Evolutionary conservation across 2,888 invertebrate species (phyloP).

Genomic region (Ptychoptera contaminata): DNA sequence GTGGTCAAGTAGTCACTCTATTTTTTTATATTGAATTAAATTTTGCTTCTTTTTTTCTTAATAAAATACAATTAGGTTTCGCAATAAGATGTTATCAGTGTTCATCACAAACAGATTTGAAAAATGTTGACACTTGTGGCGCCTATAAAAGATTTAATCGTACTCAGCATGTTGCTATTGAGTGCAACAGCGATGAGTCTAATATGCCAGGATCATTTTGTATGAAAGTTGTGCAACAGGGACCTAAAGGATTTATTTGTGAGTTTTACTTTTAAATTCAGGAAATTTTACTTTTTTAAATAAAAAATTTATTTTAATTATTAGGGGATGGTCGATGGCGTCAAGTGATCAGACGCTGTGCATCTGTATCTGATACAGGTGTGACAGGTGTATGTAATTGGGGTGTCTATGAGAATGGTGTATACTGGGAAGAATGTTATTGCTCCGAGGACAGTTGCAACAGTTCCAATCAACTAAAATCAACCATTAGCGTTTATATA

Average conservation of each 20-base stretch:
- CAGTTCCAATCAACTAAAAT: conserved; percentile 6
- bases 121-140: conserved; percentile 76
- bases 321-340: conserved; percentile 94
- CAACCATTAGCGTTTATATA: neutral
- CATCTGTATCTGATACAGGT: conserved; percentile 78
- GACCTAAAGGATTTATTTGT: conserved; percentile 90
- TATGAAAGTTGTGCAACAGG: conserved; percentile 86
- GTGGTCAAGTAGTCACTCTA: neutral
- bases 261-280: conserved; percentile 32
- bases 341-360: conserved; percentile 78
- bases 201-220: conserved; percentile 92
- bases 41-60: no score
- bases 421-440: conserved; percentile 95
- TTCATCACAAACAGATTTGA: conserved; percentile 67
- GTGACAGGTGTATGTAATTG: conserved; percentile 93
- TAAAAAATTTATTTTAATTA: conserved; percentile 14
- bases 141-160: conserved; percentile 75
- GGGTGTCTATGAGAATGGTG: conserved; percentile 88
- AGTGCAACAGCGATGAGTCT: conserved; percentile 89
- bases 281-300: neutral
- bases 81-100: conserved; percentile 89
- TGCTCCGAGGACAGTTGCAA: conserved; percentile 88
- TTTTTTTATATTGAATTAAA: no score
- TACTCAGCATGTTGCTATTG: conserved; percentile 73
- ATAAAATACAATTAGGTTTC: no score